Conservation (phyloP, 1,140 invertebrate species). For the Spodoptera litura region DNA sequence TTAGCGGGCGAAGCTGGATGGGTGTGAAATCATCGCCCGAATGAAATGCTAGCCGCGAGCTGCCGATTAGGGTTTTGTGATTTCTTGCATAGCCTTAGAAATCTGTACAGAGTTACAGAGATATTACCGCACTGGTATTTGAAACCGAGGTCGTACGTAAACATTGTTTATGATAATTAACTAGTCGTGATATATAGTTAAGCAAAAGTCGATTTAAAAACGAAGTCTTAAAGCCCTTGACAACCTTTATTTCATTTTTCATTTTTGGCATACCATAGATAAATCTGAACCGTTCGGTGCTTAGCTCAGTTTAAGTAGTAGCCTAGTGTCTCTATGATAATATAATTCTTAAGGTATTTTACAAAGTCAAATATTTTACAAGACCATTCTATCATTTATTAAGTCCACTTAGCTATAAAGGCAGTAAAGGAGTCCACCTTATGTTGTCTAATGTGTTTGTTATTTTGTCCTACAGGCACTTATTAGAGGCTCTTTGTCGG, state of each 20-base stretch:
- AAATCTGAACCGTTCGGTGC: too few relatives aligned
- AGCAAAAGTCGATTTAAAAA: too few relatives aligned
- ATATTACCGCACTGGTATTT: too few relatives aligned
- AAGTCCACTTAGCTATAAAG: neutral
- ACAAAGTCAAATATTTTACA: neutral
- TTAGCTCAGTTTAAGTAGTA: too few relatives aligned
- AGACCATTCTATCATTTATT: neutral
- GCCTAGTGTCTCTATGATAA: too few relatives aligned
- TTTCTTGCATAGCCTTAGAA: slow-evolving; percentile 17
- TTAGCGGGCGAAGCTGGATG: slow-evolving; percentile 39
- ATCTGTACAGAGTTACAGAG: slow-evolving; percentile 4
- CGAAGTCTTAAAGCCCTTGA: too few relatives aligned
- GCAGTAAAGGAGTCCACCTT: slow-evolving; percentile 46
- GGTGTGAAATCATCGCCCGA: slow-evolving; percentile 62
- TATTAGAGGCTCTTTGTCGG: slow-evolving; percentile 64
- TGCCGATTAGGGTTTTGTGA: slow-evolving; percentile 60
- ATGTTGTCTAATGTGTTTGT: slow-evolving; percentile 58
- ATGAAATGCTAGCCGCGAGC: slow-evolving; percentile 65
- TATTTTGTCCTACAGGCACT: slow-evolving; percentile 65
- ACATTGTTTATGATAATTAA: too few relatives aligned
- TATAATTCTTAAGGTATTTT: too few relatives aligned
- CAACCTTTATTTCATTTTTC: too few relatives aligned
- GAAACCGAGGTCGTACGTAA: too few relatives aligned
- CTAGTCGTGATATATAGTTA: too few relatives aligned
- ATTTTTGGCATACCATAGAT: too few relatives aligned